These are phyloP conservation scores for Caenorhabditis sinica DNA, from an alignment of 2,888 invertebrate species.

Conservation along the genomic window DNA sequence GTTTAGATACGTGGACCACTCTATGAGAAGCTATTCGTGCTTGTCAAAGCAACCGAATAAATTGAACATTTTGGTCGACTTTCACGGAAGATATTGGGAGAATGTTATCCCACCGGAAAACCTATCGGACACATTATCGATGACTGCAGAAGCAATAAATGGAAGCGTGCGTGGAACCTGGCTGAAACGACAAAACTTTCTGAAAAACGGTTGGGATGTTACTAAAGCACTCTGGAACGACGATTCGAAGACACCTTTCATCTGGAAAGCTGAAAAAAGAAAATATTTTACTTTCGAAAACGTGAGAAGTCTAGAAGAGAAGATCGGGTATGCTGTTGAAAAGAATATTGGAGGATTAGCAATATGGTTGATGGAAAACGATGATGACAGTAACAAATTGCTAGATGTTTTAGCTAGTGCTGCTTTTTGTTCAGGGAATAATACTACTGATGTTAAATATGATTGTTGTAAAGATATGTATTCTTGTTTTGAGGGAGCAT, in stretches of 20 bases:
- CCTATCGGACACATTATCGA: too few species aligned
- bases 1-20: background rate
- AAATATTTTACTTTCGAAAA: background rate
- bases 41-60: background rate
- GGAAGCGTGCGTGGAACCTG: too few species aligned
- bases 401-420: too few species aligned
- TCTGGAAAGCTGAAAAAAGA: background rate
- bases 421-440: too few species aligned
- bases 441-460: conserved; percentile 3
- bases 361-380: background rate
- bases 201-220: too few species aligned
- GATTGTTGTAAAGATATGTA: too few species aligned
- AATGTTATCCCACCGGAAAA: too few species aligned
- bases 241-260: background rate
- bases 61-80: background rate
- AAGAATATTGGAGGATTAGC: conserved; percentile 5
- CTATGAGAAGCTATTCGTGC: background rate
- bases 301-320: conserved; percentile 7
- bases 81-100: too few species aligned
- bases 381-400: too few species aligned
- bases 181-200: too few species aligned
- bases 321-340: conserved; percentile 1
- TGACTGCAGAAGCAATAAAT: too few species aligned
- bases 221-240: background rate
- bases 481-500: too few species aligned